Evolutionary conservation across 2,113 vertebrate species (phyloP), one percentile per base, ranked within the genome.

Genomic region (Chaenocephalus aceratus): DNA sequence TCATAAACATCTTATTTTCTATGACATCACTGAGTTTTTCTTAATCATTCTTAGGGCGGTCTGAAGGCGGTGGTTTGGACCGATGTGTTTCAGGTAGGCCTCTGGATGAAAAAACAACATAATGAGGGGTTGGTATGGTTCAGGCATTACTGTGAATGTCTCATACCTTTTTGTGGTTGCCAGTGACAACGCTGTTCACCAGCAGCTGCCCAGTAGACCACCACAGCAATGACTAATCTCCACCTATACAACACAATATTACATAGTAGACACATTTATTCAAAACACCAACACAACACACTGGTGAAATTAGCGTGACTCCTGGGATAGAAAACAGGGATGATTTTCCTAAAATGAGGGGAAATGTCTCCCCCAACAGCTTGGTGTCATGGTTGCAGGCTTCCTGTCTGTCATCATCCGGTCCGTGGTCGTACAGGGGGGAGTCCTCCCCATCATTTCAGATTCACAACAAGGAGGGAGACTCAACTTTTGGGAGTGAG

Each of bases 51-150:
- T 66, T 93, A 98, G 97, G 97, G 97, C 0, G 97, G 97, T 59
- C 94, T 98, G 44, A 98, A 97, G 88, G 97, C 97, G 0, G 97
- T 98, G 81, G 96, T 98, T 61, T 98, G 97, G 97, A 98, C 97
- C 2, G 97, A 98, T 0, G 97, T 97, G 53, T 96, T 98, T 87
- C 97, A 98, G 92, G 93, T 92, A 61, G 23, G 79, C 13, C 18
- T 41, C 36, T 41, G 36, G 36, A 6, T 6, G 6, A 41, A 41
- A 41, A 41, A 41, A 41, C 36, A 41, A 41, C 36, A 41, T 41
- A 41, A 41, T 41, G 36, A 41, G 7, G 36, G 36, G 36, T 41
- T 41, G 36, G 36, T 41, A 41, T 41, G 30, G 36, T 41, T 41
- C 36, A 36, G 5, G 36, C 36, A 41, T 41, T 1, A 41, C 36